Evolutionary conservation across 2,797 vertebrate species (phyloP).

Genomic region (Atherinosoma microstoma): DNA sequence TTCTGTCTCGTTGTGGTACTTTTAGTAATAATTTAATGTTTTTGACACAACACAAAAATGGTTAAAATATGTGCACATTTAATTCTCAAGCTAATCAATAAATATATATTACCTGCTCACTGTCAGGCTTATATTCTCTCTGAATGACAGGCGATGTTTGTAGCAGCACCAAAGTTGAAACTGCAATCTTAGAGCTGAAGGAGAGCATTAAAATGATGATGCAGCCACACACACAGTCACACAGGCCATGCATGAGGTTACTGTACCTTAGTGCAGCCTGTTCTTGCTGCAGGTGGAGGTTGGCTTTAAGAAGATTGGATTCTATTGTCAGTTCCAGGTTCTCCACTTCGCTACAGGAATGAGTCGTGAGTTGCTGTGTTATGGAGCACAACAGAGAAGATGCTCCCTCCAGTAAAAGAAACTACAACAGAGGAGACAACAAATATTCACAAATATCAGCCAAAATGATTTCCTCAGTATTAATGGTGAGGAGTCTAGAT

Average conservation of each 20-base stretch:
- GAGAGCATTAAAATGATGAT: conserved; percentile 10
- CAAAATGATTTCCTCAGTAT: background rate
- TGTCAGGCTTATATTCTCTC: conserved; percentile 11
- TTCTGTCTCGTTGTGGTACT: background rate
- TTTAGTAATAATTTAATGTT: background rate
- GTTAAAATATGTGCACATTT: background rate
- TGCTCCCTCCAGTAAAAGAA: conserved; percentile 84
- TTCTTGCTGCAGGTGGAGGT: conserved; percentile 86
- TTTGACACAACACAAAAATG: too few species aligned
- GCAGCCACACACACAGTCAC: conserved; percentile 3
- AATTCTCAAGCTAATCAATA: background rate
- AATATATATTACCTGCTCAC: conserved; percentile 52
- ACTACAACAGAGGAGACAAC: conserved; percentile 72
- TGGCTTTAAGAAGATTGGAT: conserved; percentile 86
- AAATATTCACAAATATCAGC: background rate
- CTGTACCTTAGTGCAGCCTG: conserved; percentile 82
- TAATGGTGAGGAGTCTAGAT: background rate
- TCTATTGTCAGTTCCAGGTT: conserved; percentile 86
- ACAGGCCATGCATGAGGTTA: background rate
- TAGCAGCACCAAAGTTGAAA: conserved; percentile 86
- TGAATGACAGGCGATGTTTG: conserved; percentile 83
- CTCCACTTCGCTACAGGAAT: conserved; percentile 60
- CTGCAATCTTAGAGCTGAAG: conserved; percentile 85
- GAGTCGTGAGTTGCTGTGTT: conserved; percentile 65
- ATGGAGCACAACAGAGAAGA: conserved; percentile 71